Conservation (phyloP, 2,888 invertebrate species). For the Ennomos fuscantarius region DNA sequence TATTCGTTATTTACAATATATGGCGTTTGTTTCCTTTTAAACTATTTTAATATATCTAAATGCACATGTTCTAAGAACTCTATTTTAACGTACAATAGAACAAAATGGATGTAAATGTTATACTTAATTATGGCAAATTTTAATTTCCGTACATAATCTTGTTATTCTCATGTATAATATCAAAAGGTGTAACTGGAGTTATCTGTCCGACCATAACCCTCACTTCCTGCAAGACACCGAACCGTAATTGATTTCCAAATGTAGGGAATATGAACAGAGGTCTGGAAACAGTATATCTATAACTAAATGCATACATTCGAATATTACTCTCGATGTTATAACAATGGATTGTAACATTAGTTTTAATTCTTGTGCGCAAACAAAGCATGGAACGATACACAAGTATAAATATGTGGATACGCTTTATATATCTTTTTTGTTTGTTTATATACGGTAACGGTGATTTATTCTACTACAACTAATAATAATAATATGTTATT, state of each 20-base stretch:
- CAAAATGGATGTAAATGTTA: neutral
- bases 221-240: neutral
- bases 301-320: constrained; percentile 30
- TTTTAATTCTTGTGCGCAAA: neutral
- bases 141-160: neutral
- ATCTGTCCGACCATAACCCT: too few relatives aligned
- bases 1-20: too few relatives aligned
- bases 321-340: constrained; percentile 1
- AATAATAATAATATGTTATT: too few relatives aligned
- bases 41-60: too few relatives aligned
- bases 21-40: too few relatives aligned
- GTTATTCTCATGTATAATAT: constrained; percentile 9
- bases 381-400: neutral
- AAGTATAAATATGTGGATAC: too few relatives aligned
- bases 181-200: constrained; percentile 4
- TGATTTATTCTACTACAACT: too few relatives aligned
- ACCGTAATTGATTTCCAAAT: neutral
- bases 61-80: too few relatives aligned
- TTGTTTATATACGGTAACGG: too few relatives aligned
- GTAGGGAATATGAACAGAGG: neutral
- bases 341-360: neutral
- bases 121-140: constrained; percentile 1
- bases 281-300: neutral
- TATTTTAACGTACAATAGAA: too few relatives aligned
- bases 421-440: too few relatives aligned